phyloP scores from a whole-genome alignment of 2,888 invertebrate species.

The Coremacera marginata region DNA sequence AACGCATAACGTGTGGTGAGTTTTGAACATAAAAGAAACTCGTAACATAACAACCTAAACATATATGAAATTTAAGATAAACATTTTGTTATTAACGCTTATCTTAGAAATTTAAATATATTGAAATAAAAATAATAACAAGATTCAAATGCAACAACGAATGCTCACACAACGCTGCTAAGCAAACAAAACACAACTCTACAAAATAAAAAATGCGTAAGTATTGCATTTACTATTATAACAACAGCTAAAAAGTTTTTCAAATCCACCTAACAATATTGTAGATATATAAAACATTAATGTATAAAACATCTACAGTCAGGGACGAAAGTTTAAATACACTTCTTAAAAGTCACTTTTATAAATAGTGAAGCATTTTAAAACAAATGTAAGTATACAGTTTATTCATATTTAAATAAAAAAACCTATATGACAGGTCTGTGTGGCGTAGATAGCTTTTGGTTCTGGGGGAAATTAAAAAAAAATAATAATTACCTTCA shows the following conservation, averaged over 20 bases:
- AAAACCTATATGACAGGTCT: no score
- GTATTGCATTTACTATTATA: slow-evolving; percentile 43
- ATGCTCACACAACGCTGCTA: slow-evolving; percentile 61
- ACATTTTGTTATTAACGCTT: slow-evolving; percentile 16
- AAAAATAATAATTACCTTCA: no score
- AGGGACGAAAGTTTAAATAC: no score
- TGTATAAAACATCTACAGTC: no score
- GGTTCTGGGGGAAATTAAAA: no score
- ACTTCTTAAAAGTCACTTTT: no score
- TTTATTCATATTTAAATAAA: no score
- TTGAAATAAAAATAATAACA: slow-evolving; percentile 35
- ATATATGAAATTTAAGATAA: slow-evolving; percentile 33
- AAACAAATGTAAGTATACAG: no score
- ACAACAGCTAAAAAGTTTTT: no score
- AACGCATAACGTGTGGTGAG: slow-evolving; percentile 5
- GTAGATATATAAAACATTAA: no score
- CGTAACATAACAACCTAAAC: slow-evolving; percentile 1
- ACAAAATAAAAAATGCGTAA: slow-evolving; percentile 53
- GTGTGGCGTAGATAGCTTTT: no score
- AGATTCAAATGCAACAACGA: slow-evolving; percentile 57
- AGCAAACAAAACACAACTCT: slow-evolving; percentile 44
- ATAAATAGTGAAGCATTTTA: no score
- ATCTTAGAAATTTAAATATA: background rate
- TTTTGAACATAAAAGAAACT: background rate
- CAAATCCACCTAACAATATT: slow-evolving; percentile 30